Percentiles rank a stretch among this genome's conserved stretches.
These are phyloP conservation scores for Parazoanthus atlanticus DNA, from an alignment of 92 coral and sea anemone species.

Conservation along the genomic window DNA sequence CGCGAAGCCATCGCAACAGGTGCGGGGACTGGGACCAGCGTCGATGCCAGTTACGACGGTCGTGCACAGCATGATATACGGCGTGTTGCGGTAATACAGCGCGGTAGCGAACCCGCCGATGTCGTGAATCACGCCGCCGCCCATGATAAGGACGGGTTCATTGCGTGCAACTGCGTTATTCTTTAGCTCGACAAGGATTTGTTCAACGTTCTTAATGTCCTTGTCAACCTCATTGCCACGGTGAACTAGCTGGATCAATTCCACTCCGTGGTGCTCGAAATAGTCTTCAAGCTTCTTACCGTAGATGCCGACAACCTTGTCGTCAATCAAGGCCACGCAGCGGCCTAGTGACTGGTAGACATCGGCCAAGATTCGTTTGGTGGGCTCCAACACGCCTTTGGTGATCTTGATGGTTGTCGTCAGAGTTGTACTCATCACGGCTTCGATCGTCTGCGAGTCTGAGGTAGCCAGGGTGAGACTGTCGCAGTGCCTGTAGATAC, in stretches of 20 bases:
- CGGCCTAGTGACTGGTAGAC: constrained; percentile 69
- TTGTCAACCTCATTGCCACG: constrained; percentile 67
- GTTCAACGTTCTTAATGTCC: constrained; percentile 65
- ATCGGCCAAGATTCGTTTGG: constrained; percentile 50
- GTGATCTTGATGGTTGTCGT: constrained; percentile 74
- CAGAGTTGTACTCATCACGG: constrained; percentile 64
- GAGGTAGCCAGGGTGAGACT: constrained; percentile 66
- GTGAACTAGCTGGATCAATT: constrained; percentile 55
- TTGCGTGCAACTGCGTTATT: constrained; percentile 56
- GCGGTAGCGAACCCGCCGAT: constrained; percentile 72
- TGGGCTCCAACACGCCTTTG: constrained; percentile 52
- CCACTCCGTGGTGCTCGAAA: constrained; percentile 57
- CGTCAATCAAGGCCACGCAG: constrained; percentile 67
- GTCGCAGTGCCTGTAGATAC: constrained; percentile 70
- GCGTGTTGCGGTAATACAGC: constrained; percentile 72
- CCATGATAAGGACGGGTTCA: constrained; percentile 69
- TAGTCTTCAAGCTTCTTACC: constrained; percentile 54
- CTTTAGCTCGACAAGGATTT: constrained; percentile 56
- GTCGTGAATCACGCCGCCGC: constrained; percentile 67
- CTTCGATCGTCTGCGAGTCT: constrained; percentile 68
- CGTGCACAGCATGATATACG: constrained; percentile 75
- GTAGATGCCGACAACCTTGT: constrained; percentile 58
- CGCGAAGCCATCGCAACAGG: constrained; percentile 73
- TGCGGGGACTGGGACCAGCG: constrained; percentile 78
- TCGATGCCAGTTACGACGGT: constrained; percentile 74